Evolutionary conservation across 2,797 vertebrate genomes (phyloP).

Genomic region (Sphenopsis melanotis): DNA sequence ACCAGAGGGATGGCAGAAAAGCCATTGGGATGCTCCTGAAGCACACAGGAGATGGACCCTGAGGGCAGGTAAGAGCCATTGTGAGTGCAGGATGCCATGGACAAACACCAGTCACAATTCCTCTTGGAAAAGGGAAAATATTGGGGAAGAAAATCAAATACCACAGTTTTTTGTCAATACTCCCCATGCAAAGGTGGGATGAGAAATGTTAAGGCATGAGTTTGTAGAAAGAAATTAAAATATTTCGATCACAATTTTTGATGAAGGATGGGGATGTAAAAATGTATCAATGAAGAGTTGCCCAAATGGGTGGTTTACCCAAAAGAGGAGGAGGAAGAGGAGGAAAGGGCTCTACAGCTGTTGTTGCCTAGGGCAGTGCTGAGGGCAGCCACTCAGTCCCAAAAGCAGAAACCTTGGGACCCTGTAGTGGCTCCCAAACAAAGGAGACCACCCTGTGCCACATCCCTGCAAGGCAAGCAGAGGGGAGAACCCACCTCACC

Average conservation of each 20-base stretch:
- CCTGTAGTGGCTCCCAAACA: rapidly evolving
- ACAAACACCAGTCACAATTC: background rate
- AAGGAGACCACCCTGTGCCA: rapidly evolving
- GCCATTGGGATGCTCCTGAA: background rate
- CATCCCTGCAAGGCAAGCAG: rapidly evolving
- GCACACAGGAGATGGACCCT: background rate
- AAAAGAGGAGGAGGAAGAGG: background rate
- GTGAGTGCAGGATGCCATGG: rapidly evolving
- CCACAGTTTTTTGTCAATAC: background rate
- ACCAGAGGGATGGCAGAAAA: background rate
- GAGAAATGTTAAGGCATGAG: background rate
- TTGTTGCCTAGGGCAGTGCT: background rate
- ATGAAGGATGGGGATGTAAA: background rate
- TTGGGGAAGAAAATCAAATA: background rate
- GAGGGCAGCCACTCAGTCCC: background rate
- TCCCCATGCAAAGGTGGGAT: background rate
- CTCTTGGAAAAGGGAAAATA: background rate
- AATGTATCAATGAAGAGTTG: background rate
- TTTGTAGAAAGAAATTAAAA: background rate
- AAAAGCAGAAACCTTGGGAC: background rate
- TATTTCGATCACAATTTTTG: background rate
- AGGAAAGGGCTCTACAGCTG: background rate
- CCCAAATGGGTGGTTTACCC: background rate
- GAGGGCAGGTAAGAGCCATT: rapidly evolving
- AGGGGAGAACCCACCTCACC: background rate